These are phyloP conservation scores for Dendrocopos noguchii DNA, from an alignment of 2,113 vertebrate genomes.

Conservation along the genomic window DNA sequence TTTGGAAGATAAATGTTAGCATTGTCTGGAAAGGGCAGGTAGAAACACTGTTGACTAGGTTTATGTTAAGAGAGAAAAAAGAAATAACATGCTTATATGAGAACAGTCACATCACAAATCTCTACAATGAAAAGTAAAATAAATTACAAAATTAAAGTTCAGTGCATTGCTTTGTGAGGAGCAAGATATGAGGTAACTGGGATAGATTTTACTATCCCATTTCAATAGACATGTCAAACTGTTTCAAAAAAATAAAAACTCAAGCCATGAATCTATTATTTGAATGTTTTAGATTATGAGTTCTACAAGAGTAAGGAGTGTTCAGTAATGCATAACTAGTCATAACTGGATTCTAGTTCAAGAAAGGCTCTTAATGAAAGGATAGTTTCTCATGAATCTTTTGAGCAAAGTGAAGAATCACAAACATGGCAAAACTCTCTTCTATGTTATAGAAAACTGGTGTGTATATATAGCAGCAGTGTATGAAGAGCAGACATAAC, in stretches of 20 bases:
- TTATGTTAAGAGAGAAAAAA: neutral
- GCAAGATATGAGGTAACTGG: neutral
- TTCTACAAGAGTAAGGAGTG: conserved; percentile 11
- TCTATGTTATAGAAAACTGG: neutral
- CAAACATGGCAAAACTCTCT: neutral
- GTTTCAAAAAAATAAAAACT: neutral
- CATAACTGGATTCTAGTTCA: conserved; percentile 5
- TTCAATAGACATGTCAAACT: neutral
- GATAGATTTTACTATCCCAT: neutral
- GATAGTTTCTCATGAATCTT: neutral
- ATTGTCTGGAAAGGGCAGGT: neutral
- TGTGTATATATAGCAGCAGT: neutral
- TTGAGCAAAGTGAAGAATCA: neutral
- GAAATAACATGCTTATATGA: neutral
- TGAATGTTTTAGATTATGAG: neutral
- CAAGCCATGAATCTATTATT: neutral
- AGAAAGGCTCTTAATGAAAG: neutral
- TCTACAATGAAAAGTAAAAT: neutral
- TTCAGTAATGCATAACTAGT: conserved; percentile 63
- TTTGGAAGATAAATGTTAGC: neutral
- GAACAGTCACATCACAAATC: neutral
- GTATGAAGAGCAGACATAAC: neutral
- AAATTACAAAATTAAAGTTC: neutral
- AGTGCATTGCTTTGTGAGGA: neutral
- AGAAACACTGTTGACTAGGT: neutral